Conservation (phyloP, 2,888 invertebrate genomes). For the Salticus scenicus region DNA sequence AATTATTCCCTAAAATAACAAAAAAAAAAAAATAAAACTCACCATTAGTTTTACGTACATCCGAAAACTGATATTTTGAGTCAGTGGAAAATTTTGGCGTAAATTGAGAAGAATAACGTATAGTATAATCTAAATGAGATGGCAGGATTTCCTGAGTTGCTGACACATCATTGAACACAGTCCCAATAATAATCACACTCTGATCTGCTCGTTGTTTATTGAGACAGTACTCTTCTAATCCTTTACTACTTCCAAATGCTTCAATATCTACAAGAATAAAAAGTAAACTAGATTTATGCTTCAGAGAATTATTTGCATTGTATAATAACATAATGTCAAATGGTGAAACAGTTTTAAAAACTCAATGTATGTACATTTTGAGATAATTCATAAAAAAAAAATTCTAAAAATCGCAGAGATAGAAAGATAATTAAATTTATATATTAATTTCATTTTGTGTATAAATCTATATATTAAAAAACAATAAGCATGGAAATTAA, state of each 20-base stretch:
- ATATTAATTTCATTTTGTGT: too few relatives aligned
- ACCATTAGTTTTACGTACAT: too few relatives aligned
- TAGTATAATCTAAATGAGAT: neutral
- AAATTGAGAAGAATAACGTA: constrained; percentile 29
- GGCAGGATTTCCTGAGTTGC: neutral
- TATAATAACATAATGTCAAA: neutral
- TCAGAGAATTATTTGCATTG: too few relatives aligned
- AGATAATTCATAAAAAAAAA: neutral
- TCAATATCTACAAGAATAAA: neutral
- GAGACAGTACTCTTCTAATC: neutral
- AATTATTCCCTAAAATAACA: too few relatives aligned
- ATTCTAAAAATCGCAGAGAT: neutral
- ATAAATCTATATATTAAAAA: too few relatives aligned
- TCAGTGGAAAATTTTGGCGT: too few relatives aligned
- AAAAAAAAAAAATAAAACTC: too few relatives aligned
- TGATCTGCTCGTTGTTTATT: neutral
- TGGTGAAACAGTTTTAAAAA: neutral
- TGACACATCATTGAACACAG: constrained; percentile 41
- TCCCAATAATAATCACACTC: constrained; percentile 26
- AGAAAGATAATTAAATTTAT: neutral
- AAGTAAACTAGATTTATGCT: too few relatives aligned
- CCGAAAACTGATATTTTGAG: too few relatives aligned
- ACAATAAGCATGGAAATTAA: too few relatives aligned
- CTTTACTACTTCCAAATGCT: neutral
- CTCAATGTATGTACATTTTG: neutral